Base-by-base conservation (phyloP, 2,797 vertebrate genomes). In the Spinus olivaceus region DNA sequence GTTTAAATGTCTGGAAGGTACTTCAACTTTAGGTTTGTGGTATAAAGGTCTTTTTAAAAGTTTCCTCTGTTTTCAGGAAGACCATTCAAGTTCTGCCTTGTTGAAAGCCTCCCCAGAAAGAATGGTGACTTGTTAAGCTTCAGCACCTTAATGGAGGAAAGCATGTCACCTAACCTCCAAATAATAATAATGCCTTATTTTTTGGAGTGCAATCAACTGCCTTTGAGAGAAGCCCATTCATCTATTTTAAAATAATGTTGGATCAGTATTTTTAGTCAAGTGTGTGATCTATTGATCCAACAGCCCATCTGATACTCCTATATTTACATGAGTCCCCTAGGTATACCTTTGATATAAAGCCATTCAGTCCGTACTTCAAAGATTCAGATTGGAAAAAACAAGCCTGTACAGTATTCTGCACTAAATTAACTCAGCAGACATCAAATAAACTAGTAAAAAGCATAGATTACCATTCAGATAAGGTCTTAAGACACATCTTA, bases 261-360 rank as follows among this genome's bases (percentile, higher is more conserved):
- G 3, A 49, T 63, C 7, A 30, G 6, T 59, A 35, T 44, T 67
- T 85, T 77, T 28, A 83, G 51, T 14, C 4, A 69, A 72, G 54
- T 41, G 2, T 30, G 28, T 50, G 25, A 53, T 39, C 28, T 65
- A 33, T 69, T 39, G 8, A 35, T 70, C 12, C 20, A 51, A 19
- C 10, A 56, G 14, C 7, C 8, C 9, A 2, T 46, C 18, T 27
- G 12, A n/a, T 53, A 30, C 11, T 83, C 8, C 19, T 46, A 13
- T 4, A 15, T 6, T 69, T 12, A 3, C n/a, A 14, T 13, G 46
- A 81, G 6, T 61, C 3, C 28, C 1, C 12, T 80, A 37, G 0
- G 4, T 39, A 33, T 9, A n/a, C 5, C 15, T 83, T 78, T 44
- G 33, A 18, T n/a, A 16, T 51, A 86, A 78, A 74, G 8, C 17